phyloP scores from a whole-genome alignment of 1,140 invertebrate genomes.

The Lutraria rhynchaena region DNA sequence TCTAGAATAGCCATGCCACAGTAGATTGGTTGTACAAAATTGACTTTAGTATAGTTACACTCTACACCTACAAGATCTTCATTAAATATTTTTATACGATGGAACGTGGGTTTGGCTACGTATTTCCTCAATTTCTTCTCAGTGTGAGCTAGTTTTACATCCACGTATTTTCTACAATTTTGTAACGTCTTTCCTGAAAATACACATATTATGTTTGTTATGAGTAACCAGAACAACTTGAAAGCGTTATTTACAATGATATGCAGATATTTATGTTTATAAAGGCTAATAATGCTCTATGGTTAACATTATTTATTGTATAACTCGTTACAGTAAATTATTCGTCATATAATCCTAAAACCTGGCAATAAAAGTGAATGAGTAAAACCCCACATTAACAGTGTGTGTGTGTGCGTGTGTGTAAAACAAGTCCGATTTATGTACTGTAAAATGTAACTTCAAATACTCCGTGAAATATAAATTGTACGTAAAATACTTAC shows the following conservation, averaged over 20 bases:
- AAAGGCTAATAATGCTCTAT: too few relatives aligned
- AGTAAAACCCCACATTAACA: too few relatives aligned
- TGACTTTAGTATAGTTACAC: conserved; percentile 24
- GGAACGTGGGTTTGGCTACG: not conserved
- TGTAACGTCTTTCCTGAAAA: not conserved
- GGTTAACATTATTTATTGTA: too few relatives aligned
- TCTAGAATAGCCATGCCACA: conserved; percentile 61
- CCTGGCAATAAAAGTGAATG: too few relatives aligned
- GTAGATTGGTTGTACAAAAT: conserved; percentile 67
- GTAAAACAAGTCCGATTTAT: not conserved
- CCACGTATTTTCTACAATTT: not conserved
- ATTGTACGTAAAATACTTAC: conserved; percentile 69
- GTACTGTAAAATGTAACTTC: not conserved
- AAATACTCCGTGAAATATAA: not conserved
- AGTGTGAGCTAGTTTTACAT: not conserved
- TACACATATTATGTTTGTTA: too few relatives aligned
- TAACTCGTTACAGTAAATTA: not conserved
- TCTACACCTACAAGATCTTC: conserved; percentile 60
- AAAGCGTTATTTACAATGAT: not conserved
- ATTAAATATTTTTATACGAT: conserved; percentile 71
- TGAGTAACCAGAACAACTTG: not conserved
- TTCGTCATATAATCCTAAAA: too few relatives aligned
- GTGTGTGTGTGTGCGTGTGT: too few relatives aligned
- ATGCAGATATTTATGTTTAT: too few relatives aligned
- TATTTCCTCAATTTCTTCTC: not conserved